Percentiles rank a stretch among this genome's conserved stretches.
phyloP scores from a whole-genome alignment of 2,888 invertebrate genomes.

The Parochlus steinenii region DNA sequence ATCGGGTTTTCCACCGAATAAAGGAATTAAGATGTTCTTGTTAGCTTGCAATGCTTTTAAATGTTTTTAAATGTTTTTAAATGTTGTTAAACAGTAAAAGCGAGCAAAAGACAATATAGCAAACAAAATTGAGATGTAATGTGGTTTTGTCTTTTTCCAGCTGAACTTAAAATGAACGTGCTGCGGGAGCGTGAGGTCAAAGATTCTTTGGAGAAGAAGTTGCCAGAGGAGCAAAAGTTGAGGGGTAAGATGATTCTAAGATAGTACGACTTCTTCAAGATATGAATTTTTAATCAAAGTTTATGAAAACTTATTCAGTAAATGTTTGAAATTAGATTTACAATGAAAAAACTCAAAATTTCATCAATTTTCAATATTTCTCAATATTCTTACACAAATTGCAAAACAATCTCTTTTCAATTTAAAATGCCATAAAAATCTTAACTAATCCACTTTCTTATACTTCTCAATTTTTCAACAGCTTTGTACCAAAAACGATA shows the following conservation, averaged over 20 bases:
- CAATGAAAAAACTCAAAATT: not conserved
- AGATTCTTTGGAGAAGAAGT: conserved; percentile 6
- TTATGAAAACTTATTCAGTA: not conserved
- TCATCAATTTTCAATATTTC: conserved; percentile 5
- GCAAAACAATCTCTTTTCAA: too few relatives aligned
- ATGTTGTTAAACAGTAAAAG: too few relatives aligned
- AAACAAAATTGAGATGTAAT: too few relatives aligned
- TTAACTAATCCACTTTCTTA: conserved; percentile 5
- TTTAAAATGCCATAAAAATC: too few relatives aligned
- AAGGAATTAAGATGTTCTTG: too few relatives aligned
- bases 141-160: too few relatives aligned
- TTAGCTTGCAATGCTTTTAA: too few relatives aligned
- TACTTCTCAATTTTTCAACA: not conserved
- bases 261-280: not conserved
- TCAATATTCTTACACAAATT: too few relatives aligned
- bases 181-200: conserved; percentile 12
- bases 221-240: conserved; percentile 11
- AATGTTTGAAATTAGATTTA: conserved; percentile 1
- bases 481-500: conserved; percentile 12
- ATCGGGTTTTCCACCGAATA: too few relatives aligned
- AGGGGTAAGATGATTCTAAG: conserved; percentile 4
- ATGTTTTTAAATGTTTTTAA: too few relatives aligned
- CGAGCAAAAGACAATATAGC: too few relatives aligned
- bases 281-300: not conserved
- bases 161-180: conserved; percentile 12